A percentile compares a stretch with the other conserved stretches of the same genome.
phyloP scores from a whole-genome alignment of 2,888 invertebrate genomes.

The Biston betularia region DNA sequence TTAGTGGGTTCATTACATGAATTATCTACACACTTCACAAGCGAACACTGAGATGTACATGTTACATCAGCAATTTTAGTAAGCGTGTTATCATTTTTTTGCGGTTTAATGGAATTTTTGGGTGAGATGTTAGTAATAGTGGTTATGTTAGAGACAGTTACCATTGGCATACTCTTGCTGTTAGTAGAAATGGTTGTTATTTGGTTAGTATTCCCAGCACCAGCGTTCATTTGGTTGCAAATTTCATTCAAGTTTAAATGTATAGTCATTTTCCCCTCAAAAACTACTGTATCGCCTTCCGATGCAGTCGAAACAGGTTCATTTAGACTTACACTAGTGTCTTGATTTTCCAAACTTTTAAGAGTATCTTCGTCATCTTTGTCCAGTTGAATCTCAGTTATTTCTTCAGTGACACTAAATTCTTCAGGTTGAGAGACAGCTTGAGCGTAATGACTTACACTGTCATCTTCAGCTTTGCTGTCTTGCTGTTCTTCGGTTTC shows the following conservation, averaged over 20 bases:
- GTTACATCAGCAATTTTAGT: constrained; percentile 65
- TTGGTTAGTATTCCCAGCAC: constrained; percentile 78
- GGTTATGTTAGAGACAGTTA: constrained; percentile 86
- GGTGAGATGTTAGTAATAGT: constrained; percentile 85
- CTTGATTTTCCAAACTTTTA: constrained; percentile 84
- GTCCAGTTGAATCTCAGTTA: constrained; percentile 82
- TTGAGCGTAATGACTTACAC: constrained; percentile 78
- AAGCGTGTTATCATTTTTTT: constrained; percentile 67
- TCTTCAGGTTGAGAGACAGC: constrained; percentile 79
- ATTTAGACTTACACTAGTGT: constrained; percentile 85
- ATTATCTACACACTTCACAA: constrained; percentile 57
- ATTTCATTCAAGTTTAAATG: constrained; percentile 84
- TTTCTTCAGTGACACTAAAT: constrained; percentile 75
- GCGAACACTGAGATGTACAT: constrained; percentile 65
- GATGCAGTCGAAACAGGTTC: constrained; percentile 79
- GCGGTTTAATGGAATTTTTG: constrained; percentile 82
- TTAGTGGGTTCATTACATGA: constrained; percentile 55
- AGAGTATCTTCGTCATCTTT: constrained; percentile 84
- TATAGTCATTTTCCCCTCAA: constrained; percentile 85
- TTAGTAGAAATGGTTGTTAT: constrained; percentile 71
- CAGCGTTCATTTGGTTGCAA: constrained; percentile 77
- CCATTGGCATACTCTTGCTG: constrained; percentile 83
- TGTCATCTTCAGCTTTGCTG: constrained; percentile 74
- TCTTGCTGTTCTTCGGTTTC: constrained; percentile 78
- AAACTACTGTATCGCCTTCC: constrained; percentile 82